Evolutionary conservation across 2,113 vertebrate genomes (phyloP).

Genomic region (Dissostichus mawsoni): DNA sequence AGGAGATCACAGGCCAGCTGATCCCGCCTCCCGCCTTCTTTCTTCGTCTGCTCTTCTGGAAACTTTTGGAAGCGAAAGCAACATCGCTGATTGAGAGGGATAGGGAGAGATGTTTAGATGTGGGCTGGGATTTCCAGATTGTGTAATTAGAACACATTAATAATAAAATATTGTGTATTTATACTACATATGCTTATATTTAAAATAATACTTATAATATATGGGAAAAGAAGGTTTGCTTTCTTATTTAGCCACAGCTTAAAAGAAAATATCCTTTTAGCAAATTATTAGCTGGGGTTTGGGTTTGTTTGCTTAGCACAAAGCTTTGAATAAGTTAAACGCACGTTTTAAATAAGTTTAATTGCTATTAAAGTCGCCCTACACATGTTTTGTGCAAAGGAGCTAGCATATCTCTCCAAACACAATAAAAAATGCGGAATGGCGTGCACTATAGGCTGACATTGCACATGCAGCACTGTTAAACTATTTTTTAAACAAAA

Average conservation of each 20-base stretch:
- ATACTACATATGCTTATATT: background rate
- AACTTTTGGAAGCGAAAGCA: slow-evolving; percentile 72
- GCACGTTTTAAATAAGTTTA: too few relatives aligned
- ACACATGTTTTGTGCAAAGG: too few relatives aligned
- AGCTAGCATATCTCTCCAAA: too few relatives aligned
- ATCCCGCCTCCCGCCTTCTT: slow-evolving; percentile 81
- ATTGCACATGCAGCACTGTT: background rate
- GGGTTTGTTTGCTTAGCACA: background rate
- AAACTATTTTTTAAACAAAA: background rate
- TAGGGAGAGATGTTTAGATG: background rate
- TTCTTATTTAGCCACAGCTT: background rate
- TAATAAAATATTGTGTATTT: too few relatives aligned
- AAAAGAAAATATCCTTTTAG: background rate
- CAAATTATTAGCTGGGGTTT: background rate
- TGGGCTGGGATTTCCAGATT: background rate
- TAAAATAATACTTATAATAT: background rate
- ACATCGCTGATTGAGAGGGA: slow-evolving; percentile 49
- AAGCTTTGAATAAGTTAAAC: background rate
- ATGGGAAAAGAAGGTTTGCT: background rate
- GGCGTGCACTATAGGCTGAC: background rate
- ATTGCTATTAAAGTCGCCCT: too few relatives aligned
- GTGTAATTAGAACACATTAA: background rate
- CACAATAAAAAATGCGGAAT: background rate
- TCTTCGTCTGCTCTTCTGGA: slow-evolving; percentile 86
- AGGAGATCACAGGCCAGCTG: slow-evolving; percentile 84